These are phyloP conservation scores for Phalacrocorax brasilianus DNA, from an alignment of 2,113 vertebrate genomes.

Conservation along the genomic window DNA sequence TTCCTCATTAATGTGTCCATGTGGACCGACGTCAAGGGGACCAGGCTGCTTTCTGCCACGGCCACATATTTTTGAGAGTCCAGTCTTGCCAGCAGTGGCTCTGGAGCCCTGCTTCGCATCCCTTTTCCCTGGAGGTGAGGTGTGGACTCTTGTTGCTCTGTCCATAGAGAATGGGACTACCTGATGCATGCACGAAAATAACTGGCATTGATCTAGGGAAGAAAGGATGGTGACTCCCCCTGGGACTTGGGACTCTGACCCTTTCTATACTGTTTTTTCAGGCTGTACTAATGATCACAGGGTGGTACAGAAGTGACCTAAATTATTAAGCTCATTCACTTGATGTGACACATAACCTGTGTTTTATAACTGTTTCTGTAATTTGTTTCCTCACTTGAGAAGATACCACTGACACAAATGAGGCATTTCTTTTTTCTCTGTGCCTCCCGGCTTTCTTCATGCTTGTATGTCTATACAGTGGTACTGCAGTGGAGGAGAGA, in stretches of 20 bases:
- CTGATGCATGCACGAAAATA: not conserved
- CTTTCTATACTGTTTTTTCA: not conserved
- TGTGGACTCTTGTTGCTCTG: fast-evolving
- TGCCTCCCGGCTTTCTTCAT: not conserved
- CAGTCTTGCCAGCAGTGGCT: not conserved
- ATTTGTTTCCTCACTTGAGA: not conserved
- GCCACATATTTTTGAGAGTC: not conserved
- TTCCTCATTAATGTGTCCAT: not conserved
- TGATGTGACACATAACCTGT: not conserved
- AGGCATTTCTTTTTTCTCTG: not conserved
- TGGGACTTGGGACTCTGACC: not conserved
- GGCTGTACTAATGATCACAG: not conserved
- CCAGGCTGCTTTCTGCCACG: not conserved
- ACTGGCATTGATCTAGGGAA: not conserved
- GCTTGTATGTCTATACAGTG: not conserved
- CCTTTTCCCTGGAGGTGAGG: fast-evolving
- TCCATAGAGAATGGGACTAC: not conserved
- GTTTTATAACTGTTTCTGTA: not conserved
- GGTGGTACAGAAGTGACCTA: not conserved
- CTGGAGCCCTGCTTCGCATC: not conserved
- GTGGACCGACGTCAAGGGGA: not conserved
- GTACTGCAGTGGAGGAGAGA: not conserved
- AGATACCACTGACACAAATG: not conserved
- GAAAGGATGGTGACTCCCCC: not conserved
- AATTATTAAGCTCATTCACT: not conserved